A percentile compares a stretch with the other conserved stretches of the same genome.
These are phyloP conservation scores for Piprites chloris DNA, from an alignment of 2,113 vertebrate species.

Conservation along the genomic window DNA sequence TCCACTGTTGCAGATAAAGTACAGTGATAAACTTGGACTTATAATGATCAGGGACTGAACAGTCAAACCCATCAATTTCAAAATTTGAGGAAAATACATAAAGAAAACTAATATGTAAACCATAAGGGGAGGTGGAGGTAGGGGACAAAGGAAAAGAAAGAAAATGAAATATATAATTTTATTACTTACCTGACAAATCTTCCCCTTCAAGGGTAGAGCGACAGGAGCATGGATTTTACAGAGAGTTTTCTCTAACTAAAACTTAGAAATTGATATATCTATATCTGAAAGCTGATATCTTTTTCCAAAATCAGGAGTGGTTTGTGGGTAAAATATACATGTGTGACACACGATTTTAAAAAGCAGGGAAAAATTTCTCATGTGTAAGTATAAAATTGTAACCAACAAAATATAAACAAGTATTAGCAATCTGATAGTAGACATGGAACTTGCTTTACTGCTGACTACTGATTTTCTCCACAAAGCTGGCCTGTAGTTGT, in stretches of 20 bases:
- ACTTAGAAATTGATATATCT: background rate
- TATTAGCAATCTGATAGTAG: background rate
- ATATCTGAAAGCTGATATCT: background rate
- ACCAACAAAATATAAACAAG: background rate
- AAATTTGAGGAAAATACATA: background rate
- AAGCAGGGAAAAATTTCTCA: background rate
- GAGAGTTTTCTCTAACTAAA: background rate
- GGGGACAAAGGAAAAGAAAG: background rate
- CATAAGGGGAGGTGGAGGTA: background rate
- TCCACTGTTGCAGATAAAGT: background rate
- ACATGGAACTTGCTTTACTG: background rate
- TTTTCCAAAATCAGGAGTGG: background rate
- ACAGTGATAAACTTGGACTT: background rate
- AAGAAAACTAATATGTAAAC: background rate
- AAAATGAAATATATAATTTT: background rate
- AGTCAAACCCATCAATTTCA: background rate
- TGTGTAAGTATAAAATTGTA: background rate
- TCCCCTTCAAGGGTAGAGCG: background rate
- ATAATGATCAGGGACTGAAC: background rate
- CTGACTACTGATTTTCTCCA: background rate
- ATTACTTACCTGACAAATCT: background rate
- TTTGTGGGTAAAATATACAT: background rate
- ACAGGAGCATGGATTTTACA: background rate
- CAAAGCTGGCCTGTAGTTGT: background rate
- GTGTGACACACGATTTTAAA: background rate